phyloP scores from a whole-genome alignment of 1,140 invertebrate species.

The Luehdorfia chinensis region DNA sequence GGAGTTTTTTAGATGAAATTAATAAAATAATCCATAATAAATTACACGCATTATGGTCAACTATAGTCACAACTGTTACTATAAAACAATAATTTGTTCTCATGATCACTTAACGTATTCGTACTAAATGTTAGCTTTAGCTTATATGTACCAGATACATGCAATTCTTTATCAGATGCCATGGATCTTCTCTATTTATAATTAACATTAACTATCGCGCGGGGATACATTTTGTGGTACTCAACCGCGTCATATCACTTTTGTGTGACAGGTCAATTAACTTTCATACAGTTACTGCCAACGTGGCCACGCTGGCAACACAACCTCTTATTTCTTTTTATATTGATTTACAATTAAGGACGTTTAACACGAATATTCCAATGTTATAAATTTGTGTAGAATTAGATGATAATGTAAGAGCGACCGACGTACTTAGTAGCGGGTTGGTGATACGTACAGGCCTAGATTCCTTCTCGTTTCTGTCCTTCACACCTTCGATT shows the following conservation, averaged over 20 bases:
- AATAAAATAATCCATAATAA: no score
- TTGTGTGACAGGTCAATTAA: constrained; percentile 16
- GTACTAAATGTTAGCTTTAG: constrained; percentile 18
- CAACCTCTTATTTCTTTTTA: not conserved
- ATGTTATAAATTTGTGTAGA: constrained; percentile 64
- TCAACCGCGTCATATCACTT: no score
- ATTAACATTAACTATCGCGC: not conserved
- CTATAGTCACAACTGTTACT: not conserved
- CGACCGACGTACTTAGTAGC: not conserved
- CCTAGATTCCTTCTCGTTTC: not conserved
- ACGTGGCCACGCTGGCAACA: not conserved
- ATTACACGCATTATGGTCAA: not conserved
- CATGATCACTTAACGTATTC: no score
- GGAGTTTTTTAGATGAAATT: no score
- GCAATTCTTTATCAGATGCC: no score
- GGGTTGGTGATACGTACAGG: constrained; percentile 11
- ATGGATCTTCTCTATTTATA: no score
- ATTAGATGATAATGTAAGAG: constrained; percentile 32
- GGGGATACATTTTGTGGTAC: not conserved
- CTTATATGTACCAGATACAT: no score
- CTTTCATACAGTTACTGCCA: not conserved
- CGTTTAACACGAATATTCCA: no score
- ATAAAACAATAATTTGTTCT: no score
- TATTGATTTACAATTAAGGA: not conserved
- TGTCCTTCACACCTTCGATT: not conserved